These are phyloP conservation scores for Myotis findleyi DNA, from an alignment of 2,797 vertebrate species.

Conservation along the genomic window DNA sequence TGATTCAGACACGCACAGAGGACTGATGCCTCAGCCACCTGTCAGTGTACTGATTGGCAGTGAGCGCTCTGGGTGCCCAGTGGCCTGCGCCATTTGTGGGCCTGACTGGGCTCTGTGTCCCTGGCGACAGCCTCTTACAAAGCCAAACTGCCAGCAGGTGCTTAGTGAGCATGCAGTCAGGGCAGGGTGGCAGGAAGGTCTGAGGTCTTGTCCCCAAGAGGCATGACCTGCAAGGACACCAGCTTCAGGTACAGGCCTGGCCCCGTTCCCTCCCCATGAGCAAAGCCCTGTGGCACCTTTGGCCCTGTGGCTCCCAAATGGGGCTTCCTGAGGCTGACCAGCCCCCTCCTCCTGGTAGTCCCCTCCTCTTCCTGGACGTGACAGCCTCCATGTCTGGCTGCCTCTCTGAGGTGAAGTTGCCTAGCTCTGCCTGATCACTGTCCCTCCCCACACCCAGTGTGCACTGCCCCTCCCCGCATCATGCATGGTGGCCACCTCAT, in stretches of 20 bases:
- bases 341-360: neutral
- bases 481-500: rapidly evolving
- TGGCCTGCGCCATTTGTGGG: neutral
- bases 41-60: neutral
- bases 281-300: neutral
- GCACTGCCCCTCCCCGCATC: rapidly evolving
- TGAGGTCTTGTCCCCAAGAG: neutral
- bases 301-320: neutral
- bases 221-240: neutral
- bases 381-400: neutral
- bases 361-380: neutral
- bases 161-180: neutral
- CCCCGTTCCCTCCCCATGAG: too few species aligned
- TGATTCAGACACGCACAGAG: neutral
- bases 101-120: neutral
- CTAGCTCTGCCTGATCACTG: neutral
- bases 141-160: neutral
- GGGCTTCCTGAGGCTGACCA: neutral
- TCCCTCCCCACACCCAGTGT: neutral
- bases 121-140: neutral
- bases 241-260: neutral
- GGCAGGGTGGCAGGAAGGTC: neutral
- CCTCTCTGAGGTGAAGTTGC: neutral
- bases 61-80: neutral
- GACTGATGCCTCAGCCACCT: neutral